Base-by-base conservation (phyloP, 1,140 invertebrate species). In the Tetramorium parvispinum region DNA sequence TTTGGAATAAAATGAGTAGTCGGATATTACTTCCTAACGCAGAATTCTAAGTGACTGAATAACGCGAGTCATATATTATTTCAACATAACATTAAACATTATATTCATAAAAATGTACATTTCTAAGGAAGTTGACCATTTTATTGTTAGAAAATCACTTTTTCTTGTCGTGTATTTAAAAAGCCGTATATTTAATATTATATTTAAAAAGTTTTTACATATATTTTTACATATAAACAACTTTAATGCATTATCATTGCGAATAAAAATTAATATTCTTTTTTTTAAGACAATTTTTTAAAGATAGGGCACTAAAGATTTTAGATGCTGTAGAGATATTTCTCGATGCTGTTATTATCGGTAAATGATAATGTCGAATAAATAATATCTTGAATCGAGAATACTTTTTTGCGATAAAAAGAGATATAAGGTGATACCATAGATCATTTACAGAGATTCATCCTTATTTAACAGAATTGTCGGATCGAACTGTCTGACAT, bases 401-500 rank as follows among this genome's bases (percentile, higher is more conserved):
- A 11, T 75, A 59, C 53, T 61, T 73, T 82, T 73, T 27, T 32
- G n/a, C 18, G 53, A 21, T 24, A 77, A 85, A 66, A 68, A 24
- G 3, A 81, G 37, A 18, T 18, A 32, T 49, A 82, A 79, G 76
- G 63, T 53, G 40, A 40, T n/a, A n/a, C 13, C 10, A 2, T 87
- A 21, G 46, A 79, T 90, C 70, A 89, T 89, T 89, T 32, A 70
- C n/a, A 55, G 2, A 7, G 0, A 0, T 75, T 7, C 85, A 53
- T 75, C 16, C 85, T 53, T 66, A 21, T 55, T 53, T 24, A 27
- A 21, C 11, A 13, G 16, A 43, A 24, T 51, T 79, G 27, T 68
- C 59, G 5, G 75, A 77, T 89, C 75, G 61, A 90, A 77, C 51
- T 27, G 76, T 85, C 86, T 85, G 75, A 57, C 37, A 32, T 53